These are phyloP conservation scores for Perca fluviatilis DNA, from an alignment of 2,113 vertebrate species.

Conservation along the genomic window DNA sequence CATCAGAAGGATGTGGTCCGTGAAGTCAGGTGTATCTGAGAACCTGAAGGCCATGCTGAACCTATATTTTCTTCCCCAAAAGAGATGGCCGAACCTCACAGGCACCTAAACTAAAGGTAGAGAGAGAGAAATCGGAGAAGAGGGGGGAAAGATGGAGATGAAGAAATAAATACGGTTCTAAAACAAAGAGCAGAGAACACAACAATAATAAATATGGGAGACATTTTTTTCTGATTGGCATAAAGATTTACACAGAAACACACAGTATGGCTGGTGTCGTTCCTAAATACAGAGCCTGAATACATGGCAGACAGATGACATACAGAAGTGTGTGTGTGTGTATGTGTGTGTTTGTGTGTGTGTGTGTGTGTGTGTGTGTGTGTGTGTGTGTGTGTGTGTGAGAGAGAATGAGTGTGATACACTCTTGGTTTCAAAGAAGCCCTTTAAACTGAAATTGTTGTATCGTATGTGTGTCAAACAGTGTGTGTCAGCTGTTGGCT, in stretches of 20 bases:
- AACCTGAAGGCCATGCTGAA: neutral
- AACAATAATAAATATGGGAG: neutral
- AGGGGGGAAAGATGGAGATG: neutral
- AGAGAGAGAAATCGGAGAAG: neutral
- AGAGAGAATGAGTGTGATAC: neutral
- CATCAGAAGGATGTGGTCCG: neutral
- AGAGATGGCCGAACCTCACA: neutral
- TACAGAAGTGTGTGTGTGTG: neutral
- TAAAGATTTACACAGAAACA: neutral
- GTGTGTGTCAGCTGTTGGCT: neutral
- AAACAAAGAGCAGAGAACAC: neutral
- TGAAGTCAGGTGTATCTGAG: neutral
- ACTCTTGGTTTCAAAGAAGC: conserved; percentile 10
- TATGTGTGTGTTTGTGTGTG: neutral
- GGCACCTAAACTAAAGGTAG: neutral
- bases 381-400: neutral
- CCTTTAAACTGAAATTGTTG: conserved; percentile 9
- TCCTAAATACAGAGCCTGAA: conserved; percentile 16
- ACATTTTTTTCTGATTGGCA: neutral
- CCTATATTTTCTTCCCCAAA: neutral
- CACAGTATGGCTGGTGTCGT: neutral
- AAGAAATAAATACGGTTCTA: neutral
- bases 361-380: neutral
- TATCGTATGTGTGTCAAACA: neutral
- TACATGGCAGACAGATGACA: conserved; percentile 32